Base-by-base conservation (phyloP, 2,797 vertebrate species). In the Cirrhinus mrigala region DNA sequence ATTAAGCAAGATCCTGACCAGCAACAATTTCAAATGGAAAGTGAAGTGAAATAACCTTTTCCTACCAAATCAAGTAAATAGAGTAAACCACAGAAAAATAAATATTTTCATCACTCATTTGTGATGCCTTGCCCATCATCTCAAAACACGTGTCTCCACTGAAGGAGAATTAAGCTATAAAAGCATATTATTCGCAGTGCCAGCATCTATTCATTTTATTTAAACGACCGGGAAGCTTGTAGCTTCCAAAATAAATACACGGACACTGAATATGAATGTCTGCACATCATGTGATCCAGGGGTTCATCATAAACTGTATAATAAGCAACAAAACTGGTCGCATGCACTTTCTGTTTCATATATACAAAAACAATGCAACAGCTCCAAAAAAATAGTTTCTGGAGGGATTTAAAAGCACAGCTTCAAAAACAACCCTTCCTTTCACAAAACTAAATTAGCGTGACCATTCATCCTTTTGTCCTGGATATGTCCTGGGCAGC, bases 321-420 rank as follows among this genome's bases (percentile, higher is more conserved):
- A 81, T 20, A n/a, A 79, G 71, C 52, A 56, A 33, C 8, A 58
- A 70, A 56, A 79, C 33, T 58, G 37, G 66, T 68, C 54, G 14
- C 46, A 20, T 81, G 33, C 79, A 83, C 79, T n/a, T 75, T 77
- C 48, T 10, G 62, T 66, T 80, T 73, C 33, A 70, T 90, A 90
- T 89, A 88, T 89, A 90, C 88, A 91, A 85, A 81, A 69, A 20
- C 27, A 62, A 37, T n/a, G 48, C 37, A 83, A 11, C 68, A 76
- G 40, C 40, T 82, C 70, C n/a, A 71, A 64, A 81, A 68, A 33
- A 58, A 18, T 46, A 14, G n/a, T 48, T 82, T 80, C 24, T 60
- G 70, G 69, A 50, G 69, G 37, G 33, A 50, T 62, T 60, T 9
- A 74, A 74, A 82, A 82, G 69, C 69, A 71, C 69, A 82, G 52